Percentiles rank a stretch among this genome's conserved stretches.
phyloP scores from a whole-genome alignment of 2,113 vertebrate species.

The Tinamus guttatus region DNA sequence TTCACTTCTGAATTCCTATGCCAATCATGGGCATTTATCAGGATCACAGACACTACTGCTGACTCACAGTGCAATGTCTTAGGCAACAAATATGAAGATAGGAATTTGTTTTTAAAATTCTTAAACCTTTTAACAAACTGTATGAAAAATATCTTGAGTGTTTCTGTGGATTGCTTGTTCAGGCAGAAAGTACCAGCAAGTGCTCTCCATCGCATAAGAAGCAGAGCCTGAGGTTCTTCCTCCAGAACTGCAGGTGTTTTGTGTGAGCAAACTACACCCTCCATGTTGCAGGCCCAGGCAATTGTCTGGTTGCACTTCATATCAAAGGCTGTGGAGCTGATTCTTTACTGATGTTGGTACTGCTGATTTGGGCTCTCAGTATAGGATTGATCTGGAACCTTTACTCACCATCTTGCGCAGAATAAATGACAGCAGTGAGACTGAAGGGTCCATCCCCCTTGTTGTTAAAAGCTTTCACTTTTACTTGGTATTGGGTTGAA shows the following conservation, averaged over 20 bases:
- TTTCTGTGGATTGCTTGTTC: background rate
- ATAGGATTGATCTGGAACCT: background rate
- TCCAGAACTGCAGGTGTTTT: background rate
- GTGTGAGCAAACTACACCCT: background rate
- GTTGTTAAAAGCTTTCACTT: conserved; percentile 94
- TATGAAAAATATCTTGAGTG: background rate
- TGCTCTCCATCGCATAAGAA: background rate
- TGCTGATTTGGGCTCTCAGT: background rate
- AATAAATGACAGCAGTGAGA: conserved; percentile 85
- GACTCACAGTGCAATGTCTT: background rate
- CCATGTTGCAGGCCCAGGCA: background rate
- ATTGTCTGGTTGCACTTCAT: background rate
- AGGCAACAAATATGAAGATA: background rate
- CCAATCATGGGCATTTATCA: background rate
- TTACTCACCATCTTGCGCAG: conserved; percentile 90
- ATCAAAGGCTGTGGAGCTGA: background rate
- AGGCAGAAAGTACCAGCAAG: background rate
- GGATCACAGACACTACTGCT: background rate
- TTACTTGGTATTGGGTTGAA: conserved; percentile 90
- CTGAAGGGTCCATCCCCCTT: conserved; percentile 94
- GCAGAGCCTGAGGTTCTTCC: background rate
- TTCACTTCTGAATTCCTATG: background rate
- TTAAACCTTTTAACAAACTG: background rate
- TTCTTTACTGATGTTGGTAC: background rate
- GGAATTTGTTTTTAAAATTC: background rate